Conservation (phyloP, 2,113 vertebrate species). For the Eira barbara region DNA sequence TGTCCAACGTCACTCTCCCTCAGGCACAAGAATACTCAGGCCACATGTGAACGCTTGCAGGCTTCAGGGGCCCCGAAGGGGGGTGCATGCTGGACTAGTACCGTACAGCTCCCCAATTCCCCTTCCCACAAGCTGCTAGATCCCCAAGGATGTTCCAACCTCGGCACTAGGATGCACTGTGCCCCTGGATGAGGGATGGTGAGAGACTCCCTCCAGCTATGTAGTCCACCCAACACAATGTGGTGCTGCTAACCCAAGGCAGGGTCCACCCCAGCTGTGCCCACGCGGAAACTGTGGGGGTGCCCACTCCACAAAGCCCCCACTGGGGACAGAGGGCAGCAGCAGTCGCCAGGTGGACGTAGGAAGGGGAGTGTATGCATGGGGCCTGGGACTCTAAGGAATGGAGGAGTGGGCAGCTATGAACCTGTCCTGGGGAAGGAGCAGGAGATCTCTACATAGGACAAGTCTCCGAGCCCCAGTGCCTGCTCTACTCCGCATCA, state of each 20-base stretch:
- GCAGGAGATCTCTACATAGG: no score
- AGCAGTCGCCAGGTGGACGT: not conserved
- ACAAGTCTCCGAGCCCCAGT: not conserved
- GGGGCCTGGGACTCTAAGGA: not conserved
- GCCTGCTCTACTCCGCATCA: not conserved
- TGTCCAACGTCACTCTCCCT: not conserved
- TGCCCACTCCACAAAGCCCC: fast-evolving
- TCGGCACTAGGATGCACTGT: not conserved
- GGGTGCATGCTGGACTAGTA: not conserved
- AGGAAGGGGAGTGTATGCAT: no score
- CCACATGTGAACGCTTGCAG: not conserved
- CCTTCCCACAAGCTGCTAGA: no score
- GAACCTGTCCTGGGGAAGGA: not conserved
- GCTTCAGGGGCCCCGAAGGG: not conserved
- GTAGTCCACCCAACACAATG: fast-evolving
- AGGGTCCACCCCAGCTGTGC: not conserved
- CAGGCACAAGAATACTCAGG: not conserved
- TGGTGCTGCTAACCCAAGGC: not conserved
- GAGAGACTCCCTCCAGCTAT: not conserved
- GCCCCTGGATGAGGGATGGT: not conserved
- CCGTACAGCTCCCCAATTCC: not conserved
- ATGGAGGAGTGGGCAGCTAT: not conserved
- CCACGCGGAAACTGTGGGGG: not conserved
- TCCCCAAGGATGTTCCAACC: no score
- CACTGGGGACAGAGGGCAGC: not conserved